Base-by-base conservation (phyloP, 2,888 invertebrate species). In the Trichopoda pennipes region DNA sequence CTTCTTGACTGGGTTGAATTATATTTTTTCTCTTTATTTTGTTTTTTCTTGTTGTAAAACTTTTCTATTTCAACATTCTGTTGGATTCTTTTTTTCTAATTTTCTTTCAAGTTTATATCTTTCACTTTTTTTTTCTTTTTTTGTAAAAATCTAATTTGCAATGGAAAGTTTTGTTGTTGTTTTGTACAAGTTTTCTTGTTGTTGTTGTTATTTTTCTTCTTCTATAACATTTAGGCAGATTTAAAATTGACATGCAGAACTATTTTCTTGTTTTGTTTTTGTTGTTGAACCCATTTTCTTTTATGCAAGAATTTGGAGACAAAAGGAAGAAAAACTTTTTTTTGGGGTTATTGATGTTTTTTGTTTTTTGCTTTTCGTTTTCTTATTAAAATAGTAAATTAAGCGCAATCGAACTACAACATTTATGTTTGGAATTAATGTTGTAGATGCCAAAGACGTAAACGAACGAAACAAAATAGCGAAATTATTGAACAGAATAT, bases 321-420 rank as follows among this genome's bases (percentile, higher is more conserved):
- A 44, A 44, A 47, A 70, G 35, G 32, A 16, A 47, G 28, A 44
- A 69, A 56, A 56, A n/a, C 23, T 38, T 69, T 58, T n/a, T 72
- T 21, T 69, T 69, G 55, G 56, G 55, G 42, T 70, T 64, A 64
- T 66, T 60, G 63, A 38, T 38, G 35, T 70, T 74, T 66, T 53
- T 75, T 2, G n/a, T 63, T 49, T 58, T 51, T 63, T 28, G 28
- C 6, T 66, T 60, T 56, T 28, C 28, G 23, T 70, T 74, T 66
- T 53, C 66, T 2, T 58, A 53, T 42, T n/a, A 56, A 63, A 73
- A 66, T 47, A 58, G 55, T 44, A 80, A 82, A 82, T 68, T 76
- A 79, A 79, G 79, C 82, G 82, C 82, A 82, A 75, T 75, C 79
- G 79, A 79, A 75, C 70, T 76, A 78, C n/a, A 28, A 49, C 32